Evolutionary conservation across 2,113 vertebrate genomes (phyloP), one percentile per base, ranked within the genome.

Genomic region (Oxyruncus cristatus): DNA sequence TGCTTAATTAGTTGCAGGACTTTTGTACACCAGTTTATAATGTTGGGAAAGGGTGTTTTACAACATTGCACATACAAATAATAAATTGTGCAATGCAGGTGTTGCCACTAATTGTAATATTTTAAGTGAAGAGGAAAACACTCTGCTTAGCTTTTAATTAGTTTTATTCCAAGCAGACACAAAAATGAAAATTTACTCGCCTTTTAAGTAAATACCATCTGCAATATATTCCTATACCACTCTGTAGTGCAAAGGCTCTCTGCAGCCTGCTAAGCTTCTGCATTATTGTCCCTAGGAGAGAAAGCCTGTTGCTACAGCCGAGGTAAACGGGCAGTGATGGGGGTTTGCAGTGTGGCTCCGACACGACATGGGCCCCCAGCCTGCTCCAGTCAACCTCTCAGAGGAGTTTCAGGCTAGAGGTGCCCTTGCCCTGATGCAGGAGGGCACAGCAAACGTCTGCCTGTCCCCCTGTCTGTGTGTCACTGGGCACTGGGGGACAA

Each of bases 141-240:
- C 11, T 78, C 44, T 53, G 46, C 50, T 88, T 73, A 74, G 49
- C 20, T 85, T 88, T 93, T 92, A 94, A 87, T 93, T 93, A 79
- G 11, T 8, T 74, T 93, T 73, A 78, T 83, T 87, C 72, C 49
- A 62, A 89, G 33, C 18, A 82, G 41, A 70, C 19, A 75, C 23
- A 74, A 86, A 80, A 95, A 85, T 70, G 61, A 76, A 71, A 93
- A 68, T 74, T 50, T 88, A 63, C 71, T 72, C 88, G 19, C 76
- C 67, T 85, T 79, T 80, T 87, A 87, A 81, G 59, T 46, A 86
- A 89, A 71, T 80, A 24, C 46, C 50, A 59, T 66, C 63, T 92
- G 55, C 39, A 77, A 28, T 63, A 9, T 28, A 63, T 77, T 85
- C 88, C 52, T 33, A 13, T 30, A 23, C 21, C 12, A 33, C 28